Evolutionary conservation across 2,797 vertebrate species (phyloP).

Genomic region (Basileuterus tristriatus): DNA sequence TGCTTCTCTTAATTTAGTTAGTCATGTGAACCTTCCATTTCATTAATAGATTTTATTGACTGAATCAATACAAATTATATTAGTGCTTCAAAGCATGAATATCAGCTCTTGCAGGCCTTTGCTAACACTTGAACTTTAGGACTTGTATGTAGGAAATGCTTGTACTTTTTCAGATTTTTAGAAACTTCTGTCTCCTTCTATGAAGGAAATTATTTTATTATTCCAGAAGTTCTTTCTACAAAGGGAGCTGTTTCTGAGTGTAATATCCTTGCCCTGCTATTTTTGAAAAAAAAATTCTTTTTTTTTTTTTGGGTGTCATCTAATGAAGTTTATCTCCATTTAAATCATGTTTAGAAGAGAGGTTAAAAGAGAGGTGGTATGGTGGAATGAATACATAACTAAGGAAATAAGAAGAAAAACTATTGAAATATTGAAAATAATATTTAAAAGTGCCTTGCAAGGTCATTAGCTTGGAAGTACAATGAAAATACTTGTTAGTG

Average conservation of each 20-base stretch:
- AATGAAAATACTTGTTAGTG: not conserved
- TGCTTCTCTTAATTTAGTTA: slow-evolving; percentile 51
- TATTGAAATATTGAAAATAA: not conserved
- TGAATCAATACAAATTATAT: not conserved
- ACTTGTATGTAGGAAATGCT: not conserved
- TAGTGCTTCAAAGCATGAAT: not conserved
- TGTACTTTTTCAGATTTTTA: not conserved
- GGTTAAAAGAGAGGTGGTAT: fast-evolving
- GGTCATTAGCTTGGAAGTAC: not conserved
- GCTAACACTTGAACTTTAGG: not conserved
- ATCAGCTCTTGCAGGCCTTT: not conserved
- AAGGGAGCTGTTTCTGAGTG: not conserved
- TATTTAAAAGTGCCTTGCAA: not conserved
- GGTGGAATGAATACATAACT: not conserved
- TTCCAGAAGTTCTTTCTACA: not conserved
- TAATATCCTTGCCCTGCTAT: not conserved
- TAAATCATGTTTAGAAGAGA: not conserved
- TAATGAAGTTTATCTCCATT: not conserved
- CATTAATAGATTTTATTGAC: slow-evolving; percentile 30
- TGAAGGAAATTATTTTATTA: not conserved
- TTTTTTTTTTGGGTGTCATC: not conserved
- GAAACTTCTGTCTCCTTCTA: not conserved
- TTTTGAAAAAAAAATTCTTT: not conserved
- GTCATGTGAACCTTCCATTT: slow-evolving; percentile 14
- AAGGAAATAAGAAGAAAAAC: not conserved